Percentiles rank a stretch among this genome's conserved stretches.
Conservation (phyloP, 1,140 invertebrate genomes). For the Camponotus pennsylvanicus region DNA sequence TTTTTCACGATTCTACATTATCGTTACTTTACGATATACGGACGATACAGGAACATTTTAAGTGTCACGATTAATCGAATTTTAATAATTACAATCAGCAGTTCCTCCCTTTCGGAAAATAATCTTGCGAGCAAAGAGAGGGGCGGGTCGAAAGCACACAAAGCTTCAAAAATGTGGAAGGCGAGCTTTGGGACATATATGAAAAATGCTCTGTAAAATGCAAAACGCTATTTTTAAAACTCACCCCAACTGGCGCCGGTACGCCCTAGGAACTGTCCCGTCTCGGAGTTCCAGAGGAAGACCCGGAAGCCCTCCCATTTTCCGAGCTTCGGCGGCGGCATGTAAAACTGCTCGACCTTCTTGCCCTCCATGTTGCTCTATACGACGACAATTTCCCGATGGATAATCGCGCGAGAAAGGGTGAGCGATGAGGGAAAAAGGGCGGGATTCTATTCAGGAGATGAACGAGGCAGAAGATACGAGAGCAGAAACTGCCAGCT, state of each 20-base stretch:
- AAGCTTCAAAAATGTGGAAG: slow-evolving; percentile 22
- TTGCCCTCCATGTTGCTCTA: slow-evolving; percentile 90
- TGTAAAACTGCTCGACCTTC: slow-evolving; percentile 92
- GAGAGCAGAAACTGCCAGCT: background rate
- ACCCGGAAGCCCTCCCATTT: slow-evolving; percentile 94
- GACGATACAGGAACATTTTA: background rate
- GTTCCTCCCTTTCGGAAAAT: background rate
- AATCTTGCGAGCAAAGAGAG: slow-evolving; percentile 3
- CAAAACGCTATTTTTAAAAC: slow-evolving; percentile 80
- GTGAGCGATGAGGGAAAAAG: background rate
- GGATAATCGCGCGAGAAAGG: background rate
- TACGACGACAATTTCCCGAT: slow-evolving; percentile 1
- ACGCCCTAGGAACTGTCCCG: slow-evolving; percentile 94
- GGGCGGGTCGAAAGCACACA: slow-evolving; percentile 28
- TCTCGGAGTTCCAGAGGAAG: slow-evolving; percentile 96
- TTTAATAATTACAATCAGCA: background rate
- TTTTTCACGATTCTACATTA: background rate
- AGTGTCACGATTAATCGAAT: background rate
- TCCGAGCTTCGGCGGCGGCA: slow-evolving; percentile 92
- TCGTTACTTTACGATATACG: background rate
- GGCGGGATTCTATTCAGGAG: background rate
- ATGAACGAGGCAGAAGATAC: background rate
- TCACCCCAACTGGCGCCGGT: slow-evolving; percentile 97
- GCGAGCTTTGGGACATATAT: background rate
- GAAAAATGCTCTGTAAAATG: no score